Base-by-base conservation (phyloP, 2,888 invertebrate genomes). In the Caenorhabditis auriculariae region DNA sequence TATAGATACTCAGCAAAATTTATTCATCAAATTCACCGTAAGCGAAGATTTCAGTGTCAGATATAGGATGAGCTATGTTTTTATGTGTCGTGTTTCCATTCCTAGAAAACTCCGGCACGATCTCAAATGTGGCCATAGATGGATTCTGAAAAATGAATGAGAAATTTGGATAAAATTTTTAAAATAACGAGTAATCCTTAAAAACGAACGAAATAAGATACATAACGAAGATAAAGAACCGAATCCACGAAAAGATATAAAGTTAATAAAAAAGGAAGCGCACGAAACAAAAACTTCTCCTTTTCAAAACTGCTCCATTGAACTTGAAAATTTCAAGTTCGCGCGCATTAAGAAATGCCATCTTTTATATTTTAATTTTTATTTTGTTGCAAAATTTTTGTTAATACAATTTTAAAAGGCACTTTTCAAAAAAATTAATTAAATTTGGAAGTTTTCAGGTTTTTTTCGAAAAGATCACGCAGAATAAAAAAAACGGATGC, bases 51-150 rank as follows among this genome's bases (percentile, higher is more conserved):
- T 47, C 54, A 3, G 32, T 19, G 23, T 61, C 46, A 9, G 24
- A 21, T 45, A 61, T 61, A 15, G 35, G 9, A 9, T 41, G 19
- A 4, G 35, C 17, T 5, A 24, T 29, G 1, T 46, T 41, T 9
- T 21, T 35, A 35, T 61, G 57, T 35, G 53, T 54, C 2, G 42
- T 45, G 56, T 69, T 66, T 5, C 26, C 66, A 66, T 61, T 15
- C 28, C 61, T 57, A 21, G 17, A 54, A 46, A 39, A 39, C n/a
- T n/a, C n/a, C n/a, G n/a, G n/a, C n/a, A n/a, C n/a, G n/a, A n/a
- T n/a, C n/a, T n/a, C n/a, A n/a, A n/a, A n/a, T n/a, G 43, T 7
- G 7, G 23, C 47, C 35, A 41, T 38, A 39, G 45, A 45, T 17
- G 17, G 2, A 19, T 28, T 46, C 24, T 17, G 28, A 24, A 2